phyloP scores from a whole-genome alignment of 2,113 vertebrate genomes.

The Ceuthmochares aereus region DNA sequence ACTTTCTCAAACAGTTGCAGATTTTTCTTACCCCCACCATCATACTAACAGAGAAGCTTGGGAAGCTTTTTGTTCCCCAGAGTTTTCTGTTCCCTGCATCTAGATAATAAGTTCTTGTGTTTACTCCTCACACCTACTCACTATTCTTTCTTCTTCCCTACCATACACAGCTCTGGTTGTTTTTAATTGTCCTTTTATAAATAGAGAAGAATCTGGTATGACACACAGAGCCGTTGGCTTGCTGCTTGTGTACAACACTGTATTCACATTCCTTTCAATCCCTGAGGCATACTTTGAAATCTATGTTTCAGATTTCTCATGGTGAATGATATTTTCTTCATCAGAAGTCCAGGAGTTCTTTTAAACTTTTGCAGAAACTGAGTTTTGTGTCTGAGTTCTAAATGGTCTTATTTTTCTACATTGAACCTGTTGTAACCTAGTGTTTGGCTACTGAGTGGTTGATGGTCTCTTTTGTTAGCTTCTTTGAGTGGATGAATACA shows the following conservation, averaged over 20 bases:
- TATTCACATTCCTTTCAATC: not conserved
- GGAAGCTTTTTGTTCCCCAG: not conserved
- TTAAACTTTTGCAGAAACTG: not conserved
- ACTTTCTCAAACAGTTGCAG: not conserved
- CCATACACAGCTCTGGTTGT: not conserved
- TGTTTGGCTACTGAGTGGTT: not conserved
- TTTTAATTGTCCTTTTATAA: constrained; percentile 27
- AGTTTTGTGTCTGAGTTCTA: not conserved
- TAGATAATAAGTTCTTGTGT: not conserved
- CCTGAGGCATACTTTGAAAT: not conserved
- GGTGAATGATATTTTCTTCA: not conserved
- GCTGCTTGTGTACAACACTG: not conserved
- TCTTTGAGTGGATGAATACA: not conserved
- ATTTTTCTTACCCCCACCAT: not conserved
- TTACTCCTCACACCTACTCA: constrained; percentile 21
- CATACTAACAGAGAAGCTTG: not conserved
- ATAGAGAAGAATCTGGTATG: not conserved
- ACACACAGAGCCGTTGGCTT: not conserved
- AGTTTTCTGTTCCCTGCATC: not conserved
- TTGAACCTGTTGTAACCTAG: not conserved
- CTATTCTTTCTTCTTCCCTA: not conserved
- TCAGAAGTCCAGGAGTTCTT: not conserved
- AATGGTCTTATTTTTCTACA: not conserved
- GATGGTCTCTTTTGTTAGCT: not conserved
- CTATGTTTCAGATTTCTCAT: not conserved